phyloP scores from a whole-genome alignment of 2,888 invertebrate species.

The Ennomos fuscantarius region DNA sequence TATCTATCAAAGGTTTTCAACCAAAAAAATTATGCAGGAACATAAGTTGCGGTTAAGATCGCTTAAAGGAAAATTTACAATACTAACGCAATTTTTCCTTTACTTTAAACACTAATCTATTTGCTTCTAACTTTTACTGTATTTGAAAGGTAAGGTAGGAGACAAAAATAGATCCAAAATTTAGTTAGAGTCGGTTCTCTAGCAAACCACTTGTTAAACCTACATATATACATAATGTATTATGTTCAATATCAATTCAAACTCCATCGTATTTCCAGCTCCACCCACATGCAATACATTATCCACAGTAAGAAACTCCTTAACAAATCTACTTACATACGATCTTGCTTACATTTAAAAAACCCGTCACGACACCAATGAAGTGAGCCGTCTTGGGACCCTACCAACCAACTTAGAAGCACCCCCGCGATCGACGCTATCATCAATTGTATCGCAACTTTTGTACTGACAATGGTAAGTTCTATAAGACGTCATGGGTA shows the following conservation, averaged over 20 bases:
- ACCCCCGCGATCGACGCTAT: conserved; percentile 36
- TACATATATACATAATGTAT: too few relatives aligned
- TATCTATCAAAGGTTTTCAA: too few relatives aligned
- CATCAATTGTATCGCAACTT: conserved; percentile 35
- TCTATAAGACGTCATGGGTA: conserved; percentile 48
- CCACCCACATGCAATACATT: conserved; percentile 27
- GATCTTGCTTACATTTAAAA: conserved; percentile 63
- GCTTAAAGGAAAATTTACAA: too few relatives aligned
- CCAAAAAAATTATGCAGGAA: too few relatives aligned
- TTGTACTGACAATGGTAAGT: conserved; percentile 36
- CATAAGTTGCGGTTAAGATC: too few relatives aligned
- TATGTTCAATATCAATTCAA: not conserved
- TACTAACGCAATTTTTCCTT: too few relatives aligned
- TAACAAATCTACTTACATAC: conserved; percentile 65
- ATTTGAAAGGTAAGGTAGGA: too few relatives aligned
- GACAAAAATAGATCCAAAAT: too few relatives aligned
- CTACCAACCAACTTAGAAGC: conserved; percentile 49
- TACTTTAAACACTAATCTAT: too few relatives aligned
- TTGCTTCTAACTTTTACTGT: too few relatives aligned
- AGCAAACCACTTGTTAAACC: too few relatives aligned
- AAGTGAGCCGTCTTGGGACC: conserved; percentile 63
- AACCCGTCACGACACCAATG: conserved; percentile 68
- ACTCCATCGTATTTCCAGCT: not conserved
- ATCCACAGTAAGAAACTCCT: conserved; percentile 35
- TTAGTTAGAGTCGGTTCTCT: too few relatives aligned